phyloP scores from a whole-genome alignment of 2,797 vertebrate species.

The Hapalemur alaotrensis region DNA sequence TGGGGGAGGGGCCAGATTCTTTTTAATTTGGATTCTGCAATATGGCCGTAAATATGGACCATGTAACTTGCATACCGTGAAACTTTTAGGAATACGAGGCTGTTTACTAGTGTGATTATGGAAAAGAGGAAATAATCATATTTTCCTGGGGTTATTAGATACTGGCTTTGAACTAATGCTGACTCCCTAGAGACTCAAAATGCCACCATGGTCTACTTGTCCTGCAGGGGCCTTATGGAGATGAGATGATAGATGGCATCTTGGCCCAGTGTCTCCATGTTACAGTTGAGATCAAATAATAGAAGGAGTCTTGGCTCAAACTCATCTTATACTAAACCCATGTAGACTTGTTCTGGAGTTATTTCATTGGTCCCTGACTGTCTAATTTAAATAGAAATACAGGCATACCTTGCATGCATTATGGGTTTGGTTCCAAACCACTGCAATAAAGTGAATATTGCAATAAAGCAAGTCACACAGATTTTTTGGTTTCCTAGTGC shows the following conservation, averaged over 20 bases:
- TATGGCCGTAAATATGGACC: not conserved
- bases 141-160: not conserved
- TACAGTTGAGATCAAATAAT: not conserved
- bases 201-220: not conserved
- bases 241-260: not conserved
- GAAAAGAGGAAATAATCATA: not conserved
- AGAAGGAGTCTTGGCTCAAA: not conserved
- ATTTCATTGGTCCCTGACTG: not conserved
- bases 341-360: not conserved
- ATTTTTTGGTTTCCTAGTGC: too few relatives aligned
- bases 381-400: not conserved
- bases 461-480: too few relatives aligned
- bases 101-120: not conserved
- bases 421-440: not conserved
- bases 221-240: not conserved
- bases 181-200: not conserved
- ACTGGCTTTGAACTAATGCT: not conserved
- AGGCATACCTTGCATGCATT: not conserved
- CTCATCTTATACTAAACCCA: not conserved
- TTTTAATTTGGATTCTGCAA: not conserved
- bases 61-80: not conserved
- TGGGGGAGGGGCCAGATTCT: not conserved
- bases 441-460: not conserved
- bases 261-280: not conserved
- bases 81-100: not conserved